phyloP scores from a whole-genome alignment of 2,888 invertebrate genomes.

The Drosophila fungiperda region DNA sequence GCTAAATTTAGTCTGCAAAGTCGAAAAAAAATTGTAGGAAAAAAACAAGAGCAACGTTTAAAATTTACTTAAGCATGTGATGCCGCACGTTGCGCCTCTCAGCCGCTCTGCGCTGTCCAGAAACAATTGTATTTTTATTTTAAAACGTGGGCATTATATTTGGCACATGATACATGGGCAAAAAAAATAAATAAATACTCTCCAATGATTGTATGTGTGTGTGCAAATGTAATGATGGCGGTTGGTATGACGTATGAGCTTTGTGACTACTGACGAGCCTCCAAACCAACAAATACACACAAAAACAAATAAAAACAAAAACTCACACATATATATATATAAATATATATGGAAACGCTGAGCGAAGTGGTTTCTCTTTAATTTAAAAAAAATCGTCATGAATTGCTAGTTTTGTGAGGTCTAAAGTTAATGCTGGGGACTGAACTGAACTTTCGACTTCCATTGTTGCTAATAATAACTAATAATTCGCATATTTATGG shows the following conservation, averaged over 20 bases:
- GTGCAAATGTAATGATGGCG: conserved; percentile 50
- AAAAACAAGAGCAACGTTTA: conserved; percentile 46
- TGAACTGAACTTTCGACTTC: conserved; percentile 12
- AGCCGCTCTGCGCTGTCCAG: conserved; percentile 19
- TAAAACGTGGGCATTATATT: conserved; percentile 41
- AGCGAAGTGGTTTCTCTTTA: conserved; percentile 17
- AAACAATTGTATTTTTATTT: conserved; percentile 24
- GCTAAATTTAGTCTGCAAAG: conserved; percentile 63
- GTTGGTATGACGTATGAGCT: conserved; percentile 37
- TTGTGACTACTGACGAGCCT: conserved; percentile 71
- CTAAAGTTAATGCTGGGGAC: background rate
- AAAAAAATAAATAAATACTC: conserved; percentile 15
- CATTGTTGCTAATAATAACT: background rate
- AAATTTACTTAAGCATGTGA: conserved; percentile 73
- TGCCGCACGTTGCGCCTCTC: conserved; percentile 39
- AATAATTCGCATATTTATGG: background rate
- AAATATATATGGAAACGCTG: background rate
- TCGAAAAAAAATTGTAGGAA: conserved; percentile 35
- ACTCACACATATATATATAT: background rate
- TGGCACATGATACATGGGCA: conserved; percentile 44
- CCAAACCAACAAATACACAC: conserved; percentile 71
- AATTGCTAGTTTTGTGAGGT: conserved; percentile 10
- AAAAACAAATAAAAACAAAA: too few species aligned
- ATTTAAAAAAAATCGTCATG: conserved; percentile 15
- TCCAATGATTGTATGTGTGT: conserved; percentile 7